Evolutionary conservation across 2,888 invertebrate genomes (phyloP).

Genomic region (Archips xylosteana): DNA sequence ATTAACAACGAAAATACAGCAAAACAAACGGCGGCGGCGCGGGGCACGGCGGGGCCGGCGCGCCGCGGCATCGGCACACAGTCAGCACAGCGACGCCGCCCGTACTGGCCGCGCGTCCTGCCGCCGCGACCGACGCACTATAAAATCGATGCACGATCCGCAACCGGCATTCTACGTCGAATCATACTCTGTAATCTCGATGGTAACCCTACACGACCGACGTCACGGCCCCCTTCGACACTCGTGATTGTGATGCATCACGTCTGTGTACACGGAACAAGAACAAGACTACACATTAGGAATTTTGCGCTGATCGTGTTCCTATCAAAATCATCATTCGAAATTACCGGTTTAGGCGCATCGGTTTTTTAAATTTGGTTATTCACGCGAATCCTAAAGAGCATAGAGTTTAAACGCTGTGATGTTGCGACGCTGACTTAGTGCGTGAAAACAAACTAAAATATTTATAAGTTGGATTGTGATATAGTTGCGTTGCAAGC

Average conservation of each 20-base stretch:
- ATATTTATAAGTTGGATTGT: constrained; percentile 13
- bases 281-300: constrained; percentile 53
- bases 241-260: constrained; percentile 68
- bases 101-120: constrained; percentile 75
- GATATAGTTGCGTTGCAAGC: constrained; percentile 9
- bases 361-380: constrained; percentile 18
- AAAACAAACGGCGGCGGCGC: constrained; percentile 82
- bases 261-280: constrained; percentile 50
- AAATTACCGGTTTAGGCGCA: constrained; percentile 33
- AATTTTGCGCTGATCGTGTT: constrained; percentile 50
- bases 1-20: constrained; percentile 86
- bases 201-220: constrained; percentile 64
- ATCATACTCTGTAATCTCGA: constrained; percentile 69
- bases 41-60: constrained; percentile 67
- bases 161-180: constrained; percentile 72
- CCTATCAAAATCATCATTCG: constrained; percentile 28
- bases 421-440: constrained; percentile 32
- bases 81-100: constrained; percentile 80
- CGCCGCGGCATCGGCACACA: constrained; percentile 66
- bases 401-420: constrained; percentile 21
- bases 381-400: not conserved
- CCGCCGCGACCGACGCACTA: constrained; percentile 74
- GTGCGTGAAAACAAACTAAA: constrained; percentile 25
- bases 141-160: constrained; percentile 84
- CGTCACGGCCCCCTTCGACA: constrained; percentile 63